Percentiles rank a stretch among this genome's conserved stretches.
Conservation (phyloP, 2,797 vertebrate genomes). For the Aphelocoma californica region DNA sequence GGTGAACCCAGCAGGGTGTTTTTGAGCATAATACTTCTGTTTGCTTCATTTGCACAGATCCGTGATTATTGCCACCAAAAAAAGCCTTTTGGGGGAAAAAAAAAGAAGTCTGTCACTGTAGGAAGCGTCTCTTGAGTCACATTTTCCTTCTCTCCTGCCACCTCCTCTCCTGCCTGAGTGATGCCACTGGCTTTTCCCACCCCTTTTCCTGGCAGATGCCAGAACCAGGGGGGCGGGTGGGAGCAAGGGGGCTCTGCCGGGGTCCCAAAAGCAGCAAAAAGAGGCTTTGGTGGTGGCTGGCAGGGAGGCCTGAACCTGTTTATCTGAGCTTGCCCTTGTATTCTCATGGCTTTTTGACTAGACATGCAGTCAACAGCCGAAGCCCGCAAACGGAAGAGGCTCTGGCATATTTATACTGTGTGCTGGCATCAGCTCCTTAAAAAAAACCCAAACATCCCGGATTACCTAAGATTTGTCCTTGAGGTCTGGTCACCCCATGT, state of each 20-base stretch:
- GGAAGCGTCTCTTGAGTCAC: not conserved
- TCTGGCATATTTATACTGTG: conserved; percentile 52
- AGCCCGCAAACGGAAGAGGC: conserved; percentile 43
- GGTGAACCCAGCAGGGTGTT: fast-evolving
- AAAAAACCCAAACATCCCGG: not conserved
- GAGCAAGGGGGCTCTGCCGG: not conserved
- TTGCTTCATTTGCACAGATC: not conserved
- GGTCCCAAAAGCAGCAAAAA: not conserved
- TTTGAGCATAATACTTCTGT: not conserved
- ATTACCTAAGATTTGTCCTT: conserved; percentile 53
- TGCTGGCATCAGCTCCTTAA: conserved; percentile 35
- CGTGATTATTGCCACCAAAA: not conserved
- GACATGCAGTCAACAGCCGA: conserved; percentile 51
- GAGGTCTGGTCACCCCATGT: conserved; percentile 53
- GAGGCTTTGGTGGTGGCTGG: not conserved
- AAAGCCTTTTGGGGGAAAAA: not conserved
- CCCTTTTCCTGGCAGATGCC: not conserved
- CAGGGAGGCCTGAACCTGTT: not conserved
- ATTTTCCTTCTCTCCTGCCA: not conserved
- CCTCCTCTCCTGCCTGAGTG: not conserved
- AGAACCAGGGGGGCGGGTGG: not conserved
- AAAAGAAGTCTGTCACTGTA: not conserved
- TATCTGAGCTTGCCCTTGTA: not conserved
- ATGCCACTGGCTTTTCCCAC: not conserved
- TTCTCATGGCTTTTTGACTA: conserved; percentile 49